These are phyloP conservation scores for Griposia aprilina DNA, from an alignment of 2,888 invertebrate species.

Conservation along the genomic window DNA sequence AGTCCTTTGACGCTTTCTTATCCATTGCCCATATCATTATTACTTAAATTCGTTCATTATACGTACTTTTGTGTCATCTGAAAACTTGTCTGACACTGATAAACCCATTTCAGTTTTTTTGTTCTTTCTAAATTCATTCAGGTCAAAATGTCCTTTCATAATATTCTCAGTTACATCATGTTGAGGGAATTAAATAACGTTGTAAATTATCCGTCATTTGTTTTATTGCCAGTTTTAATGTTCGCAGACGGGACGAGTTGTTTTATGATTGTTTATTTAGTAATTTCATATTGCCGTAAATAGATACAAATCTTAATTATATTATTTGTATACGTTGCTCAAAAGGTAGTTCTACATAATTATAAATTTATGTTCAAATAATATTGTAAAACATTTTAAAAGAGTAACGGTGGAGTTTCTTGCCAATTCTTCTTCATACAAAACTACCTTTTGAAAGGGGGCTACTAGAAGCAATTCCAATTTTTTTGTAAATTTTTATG, in stretches of 20 bases:
- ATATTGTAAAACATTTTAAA: too few species aligned
- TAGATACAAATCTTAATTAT: slow-evolving; percentile 23
- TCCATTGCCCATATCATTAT: not conserved
- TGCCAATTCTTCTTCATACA: too few species aligned
- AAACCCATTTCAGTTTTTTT: not conserved
- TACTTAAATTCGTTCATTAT: not conserved
- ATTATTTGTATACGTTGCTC: not conserved
- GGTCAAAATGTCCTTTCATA: not conserved
- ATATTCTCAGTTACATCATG: not conserved
- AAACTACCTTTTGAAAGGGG: too few species aligned
- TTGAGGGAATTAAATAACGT: not conserved
- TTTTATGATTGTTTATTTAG: slow-evolving; percentile 26
- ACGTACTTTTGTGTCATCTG: not conserved
- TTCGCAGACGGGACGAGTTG: not conserved
- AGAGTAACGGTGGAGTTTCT: too few species aligned
- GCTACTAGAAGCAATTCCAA: too few species aligned
- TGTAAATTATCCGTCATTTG: slow-evolving; percentile 28
- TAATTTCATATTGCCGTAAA: slow-evolving; percentile 7
- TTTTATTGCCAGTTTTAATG: slow-evolving; percentile 35
- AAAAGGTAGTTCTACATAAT: not conserved
- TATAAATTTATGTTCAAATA: too few species aligned
- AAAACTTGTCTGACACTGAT: not conserved
- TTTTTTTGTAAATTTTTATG: too few species aligned
- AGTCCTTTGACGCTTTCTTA: not conserved
- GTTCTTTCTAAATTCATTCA: not conserved